Percentiles rank a stretch among this genome's conserved stretches.
Evolutionary conservation across 1,140 invertebrate species (phyloP).

Genomic region (Polypedilum pembai): DNA sequence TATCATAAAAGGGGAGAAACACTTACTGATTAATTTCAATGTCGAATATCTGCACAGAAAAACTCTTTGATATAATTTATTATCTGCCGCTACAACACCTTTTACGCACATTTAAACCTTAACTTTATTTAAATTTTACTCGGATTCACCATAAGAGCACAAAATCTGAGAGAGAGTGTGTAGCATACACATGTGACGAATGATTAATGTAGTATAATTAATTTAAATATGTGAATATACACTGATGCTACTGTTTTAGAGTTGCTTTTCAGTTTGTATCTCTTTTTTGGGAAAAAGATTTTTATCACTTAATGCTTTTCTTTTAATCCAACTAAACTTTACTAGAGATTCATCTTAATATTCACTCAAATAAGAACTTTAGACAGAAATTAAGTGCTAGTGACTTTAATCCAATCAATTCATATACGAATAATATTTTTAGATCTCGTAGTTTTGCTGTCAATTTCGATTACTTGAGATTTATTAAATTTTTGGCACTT

Average conservation of each 20-base stretch:
- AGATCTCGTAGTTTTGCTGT: too few relatives aligned
- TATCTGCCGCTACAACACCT: slow-evolving; percentile 1
- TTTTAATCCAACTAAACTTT: too few relatives aligned
- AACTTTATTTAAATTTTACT: too few relatives aligned
- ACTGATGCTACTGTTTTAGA: background rate
- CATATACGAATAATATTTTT: too few relatives aligned
- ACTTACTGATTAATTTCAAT: background rate
- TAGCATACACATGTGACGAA: background rate
- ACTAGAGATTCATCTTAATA: too few relatives aligned
- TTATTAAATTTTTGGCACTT: too few relatives aligned
- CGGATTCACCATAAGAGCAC: too few relatives aligned
- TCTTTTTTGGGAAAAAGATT: background rate
- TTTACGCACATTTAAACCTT: background rate
- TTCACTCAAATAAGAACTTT: too few relatives aligned
- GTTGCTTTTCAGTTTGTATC: background rate
- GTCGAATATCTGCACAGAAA: background rate
- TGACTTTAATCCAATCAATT: too few relatives aligned
- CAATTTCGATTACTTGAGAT: too few relatives aligned
- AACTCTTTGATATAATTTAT: background rate
- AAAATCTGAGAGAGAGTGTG: background rate
- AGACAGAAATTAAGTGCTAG: too few relatives aligned
- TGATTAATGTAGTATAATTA: slow-evolving; percentile 7
- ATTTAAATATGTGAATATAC: background rate
- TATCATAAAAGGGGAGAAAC: too few relatives aligned
- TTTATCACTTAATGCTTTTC: background rate